Conservation (phyloP, 64 coral and sea anemone genomes). For the Montipora capricornis region DNA sequence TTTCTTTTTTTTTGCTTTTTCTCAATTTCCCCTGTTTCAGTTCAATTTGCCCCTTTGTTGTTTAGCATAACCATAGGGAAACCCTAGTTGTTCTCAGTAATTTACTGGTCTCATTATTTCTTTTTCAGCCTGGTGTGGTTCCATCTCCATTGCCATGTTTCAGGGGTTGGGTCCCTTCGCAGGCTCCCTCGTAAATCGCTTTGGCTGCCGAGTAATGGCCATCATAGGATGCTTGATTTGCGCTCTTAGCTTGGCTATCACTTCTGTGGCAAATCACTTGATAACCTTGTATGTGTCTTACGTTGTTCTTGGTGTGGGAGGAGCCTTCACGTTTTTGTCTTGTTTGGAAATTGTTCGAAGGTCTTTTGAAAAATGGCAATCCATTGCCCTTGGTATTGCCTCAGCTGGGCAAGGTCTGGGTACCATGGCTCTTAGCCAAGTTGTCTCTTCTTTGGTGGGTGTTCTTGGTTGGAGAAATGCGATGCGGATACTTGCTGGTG, state of each 20-base stretch:
- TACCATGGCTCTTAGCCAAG: slow-evolving; percentile 46
- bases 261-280: slow-evolving; percentile 22
- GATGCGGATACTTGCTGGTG: background rate
- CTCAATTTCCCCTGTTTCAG: no score
- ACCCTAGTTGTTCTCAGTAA: background rate
- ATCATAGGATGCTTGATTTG: slow-evolving; percentile 35
- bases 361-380: slow-evolving; percentile 55
- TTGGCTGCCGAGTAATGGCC: slow-evolving; percentile 42
- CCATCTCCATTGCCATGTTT: slow-evolving; percentile 27
- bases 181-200: slow-evolving; percentile 24
- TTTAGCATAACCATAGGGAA: no score
- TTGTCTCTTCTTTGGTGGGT: background rate
- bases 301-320: slow-evolving; percentile 29
- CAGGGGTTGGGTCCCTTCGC: slow-evolving; percentile 23
- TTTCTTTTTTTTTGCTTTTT: background rate
- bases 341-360: slow-evolving; percentile 2
- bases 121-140: slow-evolving; percentile 63
- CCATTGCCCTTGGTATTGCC: slow-evolving; percentile 51
- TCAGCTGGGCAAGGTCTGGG: slow-evolving; percentile 57
- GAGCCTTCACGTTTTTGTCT: slow-evolving; percentile 19
- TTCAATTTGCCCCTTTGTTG: no score
- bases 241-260: slow-evolving; percentile 6
- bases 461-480: slow-evolving; percentile 18
- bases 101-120: background rate
- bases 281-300: slow-evolving; percentile 26